phyloP scores from a whole-genome alignment of 2,113 vertebrate species.

The Gallinago undulata region DNA sequence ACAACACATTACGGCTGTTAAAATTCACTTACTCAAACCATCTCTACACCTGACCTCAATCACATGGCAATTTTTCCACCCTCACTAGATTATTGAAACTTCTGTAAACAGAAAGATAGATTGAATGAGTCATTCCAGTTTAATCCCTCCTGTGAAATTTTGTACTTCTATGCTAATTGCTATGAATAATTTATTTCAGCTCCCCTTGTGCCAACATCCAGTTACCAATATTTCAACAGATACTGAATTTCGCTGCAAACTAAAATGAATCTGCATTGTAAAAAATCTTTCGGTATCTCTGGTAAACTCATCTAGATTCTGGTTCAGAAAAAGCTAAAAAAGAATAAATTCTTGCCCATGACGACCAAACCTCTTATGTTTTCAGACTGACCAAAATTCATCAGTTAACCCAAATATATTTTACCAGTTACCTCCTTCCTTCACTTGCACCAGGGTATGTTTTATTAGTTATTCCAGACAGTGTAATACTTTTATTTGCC shows the following conservation, averaged over 20 bases:
- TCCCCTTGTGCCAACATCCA: background rate
- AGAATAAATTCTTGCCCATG: background rate
- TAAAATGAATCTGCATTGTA: background rate
- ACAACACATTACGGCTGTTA: background rate
- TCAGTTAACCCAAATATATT: background rate
- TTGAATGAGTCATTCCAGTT: conserved; percentile 10
- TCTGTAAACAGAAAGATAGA: background rate
- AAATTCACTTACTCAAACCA: background rate
- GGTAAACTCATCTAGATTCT: background rate
- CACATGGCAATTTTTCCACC: background rate
- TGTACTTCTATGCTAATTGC: background rate
- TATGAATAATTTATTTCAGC: conserved; percentile 29
- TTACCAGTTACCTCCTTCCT: background rate
- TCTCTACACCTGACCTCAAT: background rate
- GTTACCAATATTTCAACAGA: background rate
- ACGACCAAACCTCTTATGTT: background rate
- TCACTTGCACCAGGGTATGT: background rate
- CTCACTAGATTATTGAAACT: background rate
- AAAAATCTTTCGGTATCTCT: background rate
- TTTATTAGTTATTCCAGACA: background rate
- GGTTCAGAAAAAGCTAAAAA: background rate
- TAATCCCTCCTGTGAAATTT: conserved; percentile 3
- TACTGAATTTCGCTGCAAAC: background rate
- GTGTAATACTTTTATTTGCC: background rate
- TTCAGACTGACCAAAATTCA: background rate